phyloP scores from a whole-genome alignment of 2,113 vertebrate species.

The Excalfactoria chinensis region DNA sequence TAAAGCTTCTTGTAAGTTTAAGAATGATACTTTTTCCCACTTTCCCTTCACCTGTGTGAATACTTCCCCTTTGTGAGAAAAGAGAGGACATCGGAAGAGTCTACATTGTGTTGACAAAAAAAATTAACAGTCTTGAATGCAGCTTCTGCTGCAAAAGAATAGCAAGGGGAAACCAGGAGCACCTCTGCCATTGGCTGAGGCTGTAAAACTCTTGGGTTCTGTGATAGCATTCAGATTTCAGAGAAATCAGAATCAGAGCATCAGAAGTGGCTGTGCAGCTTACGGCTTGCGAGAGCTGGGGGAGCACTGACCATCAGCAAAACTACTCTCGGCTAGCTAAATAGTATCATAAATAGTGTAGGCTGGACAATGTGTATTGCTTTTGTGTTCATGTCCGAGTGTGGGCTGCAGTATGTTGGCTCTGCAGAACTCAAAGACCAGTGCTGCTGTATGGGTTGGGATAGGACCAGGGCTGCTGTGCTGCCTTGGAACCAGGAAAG shows the following conservation, averaged over 20 bases:
- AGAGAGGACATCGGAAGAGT: background rate
- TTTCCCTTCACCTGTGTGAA: background rate
- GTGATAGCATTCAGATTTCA: rapidly evolving
- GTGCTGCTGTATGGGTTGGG: background rate
- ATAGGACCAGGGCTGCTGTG: background rate
- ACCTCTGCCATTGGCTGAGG: background rate
- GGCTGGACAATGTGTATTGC: background rate
- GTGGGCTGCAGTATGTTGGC: background rate
- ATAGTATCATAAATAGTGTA: rapidly evolving
- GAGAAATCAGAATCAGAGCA: background rate
- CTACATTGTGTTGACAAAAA: background rate
- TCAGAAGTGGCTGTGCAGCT: rapidly evolving
- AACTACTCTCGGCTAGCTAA: background rate
- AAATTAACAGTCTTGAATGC: background rate
- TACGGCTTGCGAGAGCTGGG: background rate
- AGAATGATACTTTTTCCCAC: background rate
- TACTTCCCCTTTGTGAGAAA: background rate
- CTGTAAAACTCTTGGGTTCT: background rate
- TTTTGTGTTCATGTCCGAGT: rapidly evolving
- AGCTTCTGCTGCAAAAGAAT: background rate
- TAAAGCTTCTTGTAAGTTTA: background rate
- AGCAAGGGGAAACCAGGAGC: background rate
- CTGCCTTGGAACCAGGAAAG: background rate
- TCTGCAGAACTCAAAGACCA: background rate
- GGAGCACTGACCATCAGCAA: background rate